Conservation (phyloP, 2,888 invertebrate species). For the Himalopsyche kuldschensis region DNA sequence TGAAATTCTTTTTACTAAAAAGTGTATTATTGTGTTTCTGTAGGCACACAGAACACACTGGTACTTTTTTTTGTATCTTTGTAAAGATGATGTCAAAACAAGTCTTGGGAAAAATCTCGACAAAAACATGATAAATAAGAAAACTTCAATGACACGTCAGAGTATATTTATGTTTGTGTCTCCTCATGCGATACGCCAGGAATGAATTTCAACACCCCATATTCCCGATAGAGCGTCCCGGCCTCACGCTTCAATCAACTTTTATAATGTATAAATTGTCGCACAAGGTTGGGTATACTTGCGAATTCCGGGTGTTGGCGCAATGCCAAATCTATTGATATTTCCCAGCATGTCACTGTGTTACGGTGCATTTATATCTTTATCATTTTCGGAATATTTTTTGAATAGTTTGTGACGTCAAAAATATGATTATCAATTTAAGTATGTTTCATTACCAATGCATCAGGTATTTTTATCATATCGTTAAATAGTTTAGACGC, state of each 20-base stretch:
- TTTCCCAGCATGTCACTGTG: background rate
- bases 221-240: background rate
- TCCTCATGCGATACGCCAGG: background rate
- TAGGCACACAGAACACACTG: too few species aligned
- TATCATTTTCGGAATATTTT: background rate
- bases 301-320: background rate
- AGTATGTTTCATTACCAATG: too few species aligned
- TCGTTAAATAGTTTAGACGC: too few species aligned
- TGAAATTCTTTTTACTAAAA: too few species aligned
- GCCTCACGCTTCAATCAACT: constrained; percentile 22
- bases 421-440: too few species aligned
- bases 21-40: too few species aligned
- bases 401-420: too few species aligned
- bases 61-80: background rate
- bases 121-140: background rate
- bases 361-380: background rate
- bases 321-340: background rate
- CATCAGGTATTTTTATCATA: too few species aligned
- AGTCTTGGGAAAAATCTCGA: background rate
- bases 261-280: constrained; percentile 21
- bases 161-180: background rate
- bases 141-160: background rate
- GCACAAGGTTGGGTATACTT: background rate
- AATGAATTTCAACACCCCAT: background rate
- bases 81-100: background rate